Percentiles rank a stretch among this genome's conserved stretches.
These are phyloP conservation scores for Ginglymostoma cirratum DNA, from an alignment of 2,113 vertebrate genomes.

Conservation along the genomic window DNA sequence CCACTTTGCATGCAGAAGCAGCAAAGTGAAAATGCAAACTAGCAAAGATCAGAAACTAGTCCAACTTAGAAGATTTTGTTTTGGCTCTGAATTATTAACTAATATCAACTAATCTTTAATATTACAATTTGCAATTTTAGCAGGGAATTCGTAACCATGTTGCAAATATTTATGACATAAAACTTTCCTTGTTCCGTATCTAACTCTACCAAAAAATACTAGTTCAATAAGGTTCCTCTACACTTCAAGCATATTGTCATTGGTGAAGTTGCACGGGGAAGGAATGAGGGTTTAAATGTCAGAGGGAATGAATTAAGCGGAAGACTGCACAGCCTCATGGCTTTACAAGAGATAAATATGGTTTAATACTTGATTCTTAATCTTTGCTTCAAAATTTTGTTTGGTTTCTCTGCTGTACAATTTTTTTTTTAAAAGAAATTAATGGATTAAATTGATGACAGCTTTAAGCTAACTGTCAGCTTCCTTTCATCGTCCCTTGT, in stretches of 20 bases:
- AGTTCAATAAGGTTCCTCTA: neutral
- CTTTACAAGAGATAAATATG: neutral
- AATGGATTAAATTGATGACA: neutral
- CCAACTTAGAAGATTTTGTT: neutral
- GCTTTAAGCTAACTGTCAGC: neutral
- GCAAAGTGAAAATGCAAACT: neutral
- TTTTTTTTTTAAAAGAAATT: neutral
- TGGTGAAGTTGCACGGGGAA: neutral
- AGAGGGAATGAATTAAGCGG: neutral
- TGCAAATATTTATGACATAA: neutral
- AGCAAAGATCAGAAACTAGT: neutral
- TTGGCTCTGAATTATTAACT: neutral
- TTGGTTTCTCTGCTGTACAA: neutral
- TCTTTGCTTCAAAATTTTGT: neutral
- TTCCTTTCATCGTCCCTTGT: neutral
- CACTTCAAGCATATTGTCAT: neutral
- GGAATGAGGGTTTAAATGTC: neutral
- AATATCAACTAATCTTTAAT: neutral
- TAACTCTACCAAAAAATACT: neutral
- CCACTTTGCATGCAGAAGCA: neutral
- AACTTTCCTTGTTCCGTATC: neutral
- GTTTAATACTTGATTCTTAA: neutral
- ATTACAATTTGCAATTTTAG: neutral
- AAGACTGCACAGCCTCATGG: neutral
- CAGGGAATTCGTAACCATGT: neutral